Percentiles rank a stretch among this genome's conserved stretches.
Evolutionary conservation across 2,888 invertebrate species (phyloP).

Genomic region (Leptopilina syphax): DNA sequence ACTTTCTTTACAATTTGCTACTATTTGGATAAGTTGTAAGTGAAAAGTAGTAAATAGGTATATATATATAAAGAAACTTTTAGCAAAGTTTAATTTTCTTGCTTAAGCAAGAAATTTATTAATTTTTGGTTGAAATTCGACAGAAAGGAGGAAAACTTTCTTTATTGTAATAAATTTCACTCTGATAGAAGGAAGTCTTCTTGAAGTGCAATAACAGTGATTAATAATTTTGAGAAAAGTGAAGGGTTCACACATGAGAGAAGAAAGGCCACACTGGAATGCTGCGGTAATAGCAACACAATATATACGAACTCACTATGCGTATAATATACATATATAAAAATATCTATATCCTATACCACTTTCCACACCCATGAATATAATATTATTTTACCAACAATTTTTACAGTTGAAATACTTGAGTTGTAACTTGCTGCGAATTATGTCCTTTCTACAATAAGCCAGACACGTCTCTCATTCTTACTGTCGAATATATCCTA

Average conservation of each 20-base stretch:
- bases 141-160: too few species aligned
- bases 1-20: too few species aligned
- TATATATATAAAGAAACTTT: too few species aligned
- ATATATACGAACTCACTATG: background rate
- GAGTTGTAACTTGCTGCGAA: background rate
- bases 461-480: background rate
- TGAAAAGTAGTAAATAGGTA: too few species aligned
- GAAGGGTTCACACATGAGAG: slow-evolving; percentile 8
- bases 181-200: background rate
- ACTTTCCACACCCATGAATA: slow-evolving; percentile 1
- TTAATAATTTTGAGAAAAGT: background rate
- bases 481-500: background rate
- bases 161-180: background rate
- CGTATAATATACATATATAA: background rate
- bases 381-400: too few species aligned
- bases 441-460: slow-evolving; percentile 9
- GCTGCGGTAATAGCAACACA: background rate
- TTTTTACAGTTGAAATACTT: background rate
- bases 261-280: background rate
- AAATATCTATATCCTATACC: background rate
- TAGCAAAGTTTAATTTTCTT: too few species aligned
- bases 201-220: background rate
- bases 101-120: too few species aligned
- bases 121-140: too few species aligned
- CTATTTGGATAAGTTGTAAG: too few species aligned